These are phyloP conservation scores for Drosophila neonasuta DNA, from an alignment of 2,888 invertebrate genomes.

Conservation along the genomic window DNA sequence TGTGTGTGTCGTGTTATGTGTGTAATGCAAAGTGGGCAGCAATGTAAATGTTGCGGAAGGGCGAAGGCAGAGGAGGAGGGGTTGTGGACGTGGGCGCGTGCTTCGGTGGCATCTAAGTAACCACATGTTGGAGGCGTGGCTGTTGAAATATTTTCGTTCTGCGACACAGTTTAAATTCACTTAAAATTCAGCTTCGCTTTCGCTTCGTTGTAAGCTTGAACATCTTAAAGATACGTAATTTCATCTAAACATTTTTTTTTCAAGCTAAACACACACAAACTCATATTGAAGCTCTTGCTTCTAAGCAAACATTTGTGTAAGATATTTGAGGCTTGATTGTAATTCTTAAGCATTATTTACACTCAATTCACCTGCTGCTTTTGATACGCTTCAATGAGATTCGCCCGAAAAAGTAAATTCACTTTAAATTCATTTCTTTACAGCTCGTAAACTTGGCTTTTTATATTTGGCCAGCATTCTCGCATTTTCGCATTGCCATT, in stretches of 20 bases:
- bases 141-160: slow-evolving; percentile 3
- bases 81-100: slow-evolving; percentile 7
- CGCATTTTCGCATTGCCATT: slow-evolving; percentile 10
- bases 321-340: slow-evolving; percentile 33
- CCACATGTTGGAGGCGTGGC: slow-evolving; percentile 33
- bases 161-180: slow-evolving; percentile 38
- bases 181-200: slow-evolving; percentile 18
- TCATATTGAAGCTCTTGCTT: not conserved
- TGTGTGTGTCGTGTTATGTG: slow-evolving; percentile 9
- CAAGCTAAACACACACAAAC: not conserved
- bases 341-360: slow-evolving; percentile 53
- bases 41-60: slow-evolving; percentile 1
- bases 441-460: slow-evolving; percentile 43
- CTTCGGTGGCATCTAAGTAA: slow-evolving; percentile 18
- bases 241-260: slow-evolving; percentile 16
- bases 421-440: slow-evolving; percentile 45
- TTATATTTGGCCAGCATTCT: slow-evolving; percentile 22
- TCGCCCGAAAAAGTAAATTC: slow-evolving; percentile 24
- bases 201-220: not conserved
- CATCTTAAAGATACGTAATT: slow-evolving; percentile 32
- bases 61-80: not conserved
- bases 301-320: slow-evolving; percentile 25
- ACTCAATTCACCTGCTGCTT: slow-evolving; percentile 56
- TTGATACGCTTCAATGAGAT: slow-evolving; percentile 21
- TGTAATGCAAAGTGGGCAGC: slow-evolving; percentile 38